Base-by-base conservation (phyloP, 2,888 invertebrate genomes). In the Andrena trimmerana region DNA sequence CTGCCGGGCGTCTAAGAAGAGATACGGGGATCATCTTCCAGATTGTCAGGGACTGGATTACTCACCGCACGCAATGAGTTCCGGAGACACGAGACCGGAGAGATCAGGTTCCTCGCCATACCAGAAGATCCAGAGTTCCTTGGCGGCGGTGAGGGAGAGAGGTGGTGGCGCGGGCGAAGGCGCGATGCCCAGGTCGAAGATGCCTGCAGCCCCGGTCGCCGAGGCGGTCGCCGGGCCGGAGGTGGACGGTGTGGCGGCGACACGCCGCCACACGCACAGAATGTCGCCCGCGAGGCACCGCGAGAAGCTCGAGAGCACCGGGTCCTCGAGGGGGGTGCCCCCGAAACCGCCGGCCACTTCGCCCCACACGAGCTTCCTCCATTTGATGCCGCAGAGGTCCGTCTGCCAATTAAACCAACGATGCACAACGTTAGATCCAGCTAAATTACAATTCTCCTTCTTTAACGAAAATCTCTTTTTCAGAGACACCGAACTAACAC, bases 111-210 rank as follows among this genome's bases (percentile, higher is more conserved):
- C 98, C 94, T 99, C 99, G 93, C 99, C 99, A 95, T 99, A 99
- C 99, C 99, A 99, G 95, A 99, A 99, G 94, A 99, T 98, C 99
- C 99, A 99, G 84, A 99, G 96, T 95, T 99, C 99, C 95, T 99
- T 99, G 94, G 98, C 97, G 92, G 97, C 97, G 94, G 97, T 96
- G 90, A 98, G 95, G 91, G 97, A 97, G 91, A 98, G 96, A 88
- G 97, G 97, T 93, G 97, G 97, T 93, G 96, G 96, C 89, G 95
- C 95, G 86, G 95, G 95, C 93, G 95, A 95, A 92, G 95, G 95
- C 93, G 95, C 95, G 83, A 93, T 93, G 76, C 93, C 94, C 90
- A 94, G 90, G 90, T 95, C 95, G 93, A 94, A 95, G 89, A 94
- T 93, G 71, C 88, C 88, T 69, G 89, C 42, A 5, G 42, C 85